Base-by-base conservation (phyloP, 2,888 invertebrate genomes). In the Nomada ruficornis region DNA sequence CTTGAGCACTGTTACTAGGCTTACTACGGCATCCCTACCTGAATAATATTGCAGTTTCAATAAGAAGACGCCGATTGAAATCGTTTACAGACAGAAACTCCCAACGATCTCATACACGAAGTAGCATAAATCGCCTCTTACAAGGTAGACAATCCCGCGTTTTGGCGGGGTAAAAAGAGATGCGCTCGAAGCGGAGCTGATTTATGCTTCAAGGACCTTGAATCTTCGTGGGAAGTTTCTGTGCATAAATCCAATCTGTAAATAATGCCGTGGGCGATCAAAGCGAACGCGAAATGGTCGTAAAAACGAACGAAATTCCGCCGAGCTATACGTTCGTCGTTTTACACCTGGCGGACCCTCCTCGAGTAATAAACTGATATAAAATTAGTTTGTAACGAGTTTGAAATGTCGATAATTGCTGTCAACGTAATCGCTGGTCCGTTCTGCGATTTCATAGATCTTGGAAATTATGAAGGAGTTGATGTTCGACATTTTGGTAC, bases 221-320 rank as follows among this genome's bases (percentile, higher is more conserved):
- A 75, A 82, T 83, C 83, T 72, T 82, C 78, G 83, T 83, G 82
- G 82, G 83, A 83, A 83, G 75, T 83, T 78, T 75, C 75, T 82
- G 75, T 55, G 83, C 82, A 83, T 82, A 82, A 83, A 83, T 83
- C 72, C 71, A 78, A 82, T 69, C 83, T 55, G 82, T 54, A 78
- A 78, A 82, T 83, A 82, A 82, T 78, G 75, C 77, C 72, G 74
- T 60, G 68, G 82, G 77, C 77, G 78, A 83, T 83, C 78, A 75
- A 72, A 77, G n/a, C 76, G 73, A 70, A 76, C 65, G 70, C 59
- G 69, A 65, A 65, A 64, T 29, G 59, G 20, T 69, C 59, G 57
- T 69, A 67, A 74, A 79, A 55, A 52, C 36, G 15, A 7, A 57
- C 20, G 36, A 47, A 72, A 64, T 64, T 42, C 42, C 23, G 18